Conservation (phyloP, 2,113 vertebrate species). For the Rhabdornis inornatus region DNA sequence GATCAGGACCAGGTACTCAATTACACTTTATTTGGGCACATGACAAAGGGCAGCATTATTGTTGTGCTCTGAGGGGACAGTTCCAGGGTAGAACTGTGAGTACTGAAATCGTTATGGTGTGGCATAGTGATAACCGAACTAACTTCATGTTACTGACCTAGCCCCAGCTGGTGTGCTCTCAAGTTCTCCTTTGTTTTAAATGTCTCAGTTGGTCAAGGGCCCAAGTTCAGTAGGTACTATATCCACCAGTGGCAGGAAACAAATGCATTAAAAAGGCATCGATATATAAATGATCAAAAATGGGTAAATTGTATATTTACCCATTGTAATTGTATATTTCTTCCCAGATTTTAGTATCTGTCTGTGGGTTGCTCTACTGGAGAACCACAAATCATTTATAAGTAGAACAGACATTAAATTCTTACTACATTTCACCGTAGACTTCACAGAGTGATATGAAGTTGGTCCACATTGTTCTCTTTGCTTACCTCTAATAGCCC, state of each 20-base stretch:
- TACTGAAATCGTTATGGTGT: fast-evolving
- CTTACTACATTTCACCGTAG: neutral
- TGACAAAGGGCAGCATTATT: neutral
- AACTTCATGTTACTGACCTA: neutral
- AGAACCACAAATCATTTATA: neutral
- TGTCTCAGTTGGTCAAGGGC: neutral
- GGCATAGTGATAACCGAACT: neutral
- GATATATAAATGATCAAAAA: neutral
- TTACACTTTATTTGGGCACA: neutral
- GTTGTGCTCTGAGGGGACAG: neutral
- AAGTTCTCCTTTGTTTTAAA: neutral
- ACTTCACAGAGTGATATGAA: neutral
- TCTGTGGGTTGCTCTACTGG: neutral
- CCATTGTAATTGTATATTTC: neutral
- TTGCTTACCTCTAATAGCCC: neutral
- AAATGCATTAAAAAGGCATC: neutral
- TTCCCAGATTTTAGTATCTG: neutral
- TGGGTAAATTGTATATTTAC: neutral
- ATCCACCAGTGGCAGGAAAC: neutral
- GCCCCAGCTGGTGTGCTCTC: neutral
- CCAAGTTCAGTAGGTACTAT: neutral
- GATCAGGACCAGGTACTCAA: neutral
- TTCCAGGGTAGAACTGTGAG: constrained; percentile 4
- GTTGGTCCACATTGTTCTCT: neutral
- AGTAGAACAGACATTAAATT: neutral